Percentiles rank a stretch among this genome's conserved stretches.
Evolutionary conservation across 2,888 invertebrate species (phyloP).

Genomic region (Lasioglossum leucozonium): DNA sequence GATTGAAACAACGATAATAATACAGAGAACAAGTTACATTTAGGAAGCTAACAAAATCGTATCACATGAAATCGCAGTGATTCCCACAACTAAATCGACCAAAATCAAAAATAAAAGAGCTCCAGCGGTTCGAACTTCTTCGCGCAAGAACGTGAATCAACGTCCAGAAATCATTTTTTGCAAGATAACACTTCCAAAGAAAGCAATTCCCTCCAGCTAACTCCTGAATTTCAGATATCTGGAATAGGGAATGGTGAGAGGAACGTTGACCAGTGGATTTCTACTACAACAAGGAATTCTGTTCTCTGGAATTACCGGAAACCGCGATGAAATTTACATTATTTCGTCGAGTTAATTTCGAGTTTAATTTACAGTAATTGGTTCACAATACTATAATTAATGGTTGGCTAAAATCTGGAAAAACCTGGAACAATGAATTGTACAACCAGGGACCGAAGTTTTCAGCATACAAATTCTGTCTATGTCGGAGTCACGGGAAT

Average conservation of each 20-base stretch:
- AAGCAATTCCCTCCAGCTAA: not conserved
- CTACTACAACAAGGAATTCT: slow-evolving; percentile 1
- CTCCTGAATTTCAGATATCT: not conserved
- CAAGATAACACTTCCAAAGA: not conserved
- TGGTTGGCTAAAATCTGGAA: no score
- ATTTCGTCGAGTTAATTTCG: slow-evolving; percentile 26
- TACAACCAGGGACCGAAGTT: not conserved
- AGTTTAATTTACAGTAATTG: no score
- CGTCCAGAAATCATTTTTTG: not conserved
- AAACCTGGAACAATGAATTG: no score
- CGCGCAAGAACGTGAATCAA: not conserved
- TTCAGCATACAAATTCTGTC: not conserved
- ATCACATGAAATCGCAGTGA: not conserved
- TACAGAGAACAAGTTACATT: not conserved
- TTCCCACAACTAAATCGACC: not conserved
- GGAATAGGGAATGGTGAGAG: not conserved
- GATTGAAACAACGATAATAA: not conserved
- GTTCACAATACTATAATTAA: no score
- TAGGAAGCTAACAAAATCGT: not conserved
- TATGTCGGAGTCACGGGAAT: not conserved
- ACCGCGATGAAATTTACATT: slow-evolving; percentile 42
- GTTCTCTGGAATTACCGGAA: slow-evolving; percentile 15
- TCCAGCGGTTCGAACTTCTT: not conserved
- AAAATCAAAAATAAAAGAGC: not conserved
- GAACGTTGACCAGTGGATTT: not conserved